Base-by-base conservation (phyloP, 2,888 invertebrate species). In the Mystacides longicornis region DNA sequence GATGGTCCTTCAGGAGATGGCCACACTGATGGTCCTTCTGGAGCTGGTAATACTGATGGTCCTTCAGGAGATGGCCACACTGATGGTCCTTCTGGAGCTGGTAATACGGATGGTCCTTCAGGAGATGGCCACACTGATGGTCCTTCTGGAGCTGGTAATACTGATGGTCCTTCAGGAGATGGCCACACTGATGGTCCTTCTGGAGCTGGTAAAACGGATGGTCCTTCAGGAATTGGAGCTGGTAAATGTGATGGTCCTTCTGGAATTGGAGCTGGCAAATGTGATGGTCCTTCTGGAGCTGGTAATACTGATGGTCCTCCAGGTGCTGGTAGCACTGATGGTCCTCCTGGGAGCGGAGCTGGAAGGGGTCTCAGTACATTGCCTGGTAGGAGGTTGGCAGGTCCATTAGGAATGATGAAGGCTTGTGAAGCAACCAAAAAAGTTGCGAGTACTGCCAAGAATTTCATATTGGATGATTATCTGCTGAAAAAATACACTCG, bases 161-260 rank as follows among this genome's bases (percentile, higher is more conserved):
- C 16, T 43, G 7, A 3, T 5, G 45, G 23, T 21, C 23, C 48
- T 16, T 48, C 48, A n/a, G 48, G 48, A 18, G 23, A 16, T 51
- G 42, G 50, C 4, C 2, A 5, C 5, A 9, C 7, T 3, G 4
- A 4, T 7, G 50, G 16, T 9, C 33, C 37, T 43, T 45, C 45
- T 19, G 45, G 45, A 9, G 7, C 31, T 45, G 45, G 45, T 3
- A 45, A 19, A n/a, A 14, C 5, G 3, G 7, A 3, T 5, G 45
- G 23, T 21, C 16, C 51, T 51, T 31, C 43, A 19, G 43, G 52
- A n/a, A 51, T 4, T 52, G 52, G 53, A 27, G 11, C 14, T 46
- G 53, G 53, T 18, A 22, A 11, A 5, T 9, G n/a, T 14, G 19
- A n/a, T 11, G 53, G 20, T 20, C 5, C 45, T 7, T 20, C 21